A percentile compares a stretch with the other conserved stretches of the same genome.
Conservation (phyloP, 2,888 invertebrate genomes). For the Pandemis corylana region DNA sequence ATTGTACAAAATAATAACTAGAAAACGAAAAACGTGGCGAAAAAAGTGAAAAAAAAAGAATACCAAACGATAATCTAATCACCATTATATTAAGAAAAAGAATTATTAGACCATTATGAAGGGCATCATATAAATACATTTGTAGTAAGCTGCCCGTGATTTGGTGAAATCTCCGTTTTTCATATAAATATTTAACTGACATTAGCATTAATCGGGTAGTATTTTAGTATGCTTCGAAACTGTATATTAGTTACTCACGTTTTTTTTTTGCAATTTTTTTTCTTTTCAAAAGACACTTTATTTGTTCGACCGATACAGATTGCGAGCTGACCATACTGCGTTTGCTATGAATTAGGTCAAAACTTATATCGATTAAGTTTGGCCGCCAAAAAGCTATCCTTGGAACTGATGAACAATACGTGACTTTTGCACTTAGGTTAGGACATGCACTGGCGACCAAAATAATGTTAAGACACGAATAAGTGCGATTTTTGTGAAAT, state of each 20-base stretch:
- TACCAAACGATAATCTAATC: too few relatives aligned
- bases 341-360: not conserved
- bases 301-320: not conserved
- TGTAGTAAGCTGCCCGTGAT: too few relatives aligned
- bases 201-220: too few relatives aligned
- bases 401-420: conserved; percentile 7
- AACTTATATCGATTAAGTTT: not conserved
- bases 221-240: not conserved
- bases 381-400: not conserved
- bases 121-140: too few relatives aligned
- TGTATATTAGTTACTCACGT: not conserved
- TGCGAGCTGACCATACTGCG: not conserved
- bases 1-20: too few relatives aligned
- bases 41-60: too few relatives aligned
- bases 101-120: too few relatives aligned
- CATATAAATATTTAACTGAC: too few relatives aligned
- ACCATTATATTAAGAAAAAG: too few relatives aligned
- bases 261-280: not conserved
- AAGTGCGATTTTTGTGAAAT: too few relatives aligned
- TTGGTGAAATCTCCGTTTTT: too few relatives aligned
- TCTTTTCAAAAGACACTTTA: not conserved
- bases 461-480: not conserved
- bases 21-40: too few relatives aligned
- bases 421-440: not conserved
- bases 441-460: conserved; percentile 8